Evolutionary conservation across 2,113 vertebrate species (phyloP), one percentile per base, ranked within the genome.

Genomic region (Coptodon bakossiorum): DNA sequence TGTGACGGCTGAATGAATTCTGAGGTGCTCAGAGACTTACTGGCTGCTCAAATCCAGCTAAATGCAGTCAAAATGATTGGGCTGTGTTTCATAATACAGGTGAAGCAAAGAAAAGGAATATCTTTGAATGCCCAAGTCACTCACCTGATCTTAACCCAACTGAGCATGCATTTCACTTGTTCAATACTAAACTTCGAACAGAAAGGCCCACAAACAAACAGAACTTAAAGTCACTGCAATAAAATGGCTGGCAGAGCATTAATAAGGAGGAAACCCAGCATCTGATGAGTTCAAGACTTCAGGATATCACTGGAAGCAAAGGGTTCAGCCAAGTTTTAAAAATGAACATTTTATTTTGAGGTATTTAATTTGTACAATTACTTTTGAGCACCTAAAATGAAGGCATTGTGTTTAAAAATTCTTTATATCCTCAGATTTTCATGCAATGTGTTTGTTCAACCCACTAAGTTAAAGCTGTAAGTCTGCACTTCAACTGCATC

Each of bases 141-240:
- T 61, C 57, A 61, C 57, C 57, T 61, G 14, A 61, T 61, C 57
- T 61, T 10, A 61, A 31, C 57, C 57, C 3, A 1, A 9, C 14
- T 61, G 27, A 59, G 56, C 56, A 59, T 17, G 27, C 13, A 17
- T 61, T 61, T 61, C 57, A 17, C 27, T 61, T 1, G 57, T 61
- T 61, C 27, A 31, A 1, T 17, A 1, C 0, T 61, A 61, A 34
- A 61, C 5, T 10, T 61, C 0, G 1, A 31, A 10, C 29, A 34
- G 57, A 61, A 61, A 61, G 57, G 3, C 57, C 29, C 57, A 61
- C 29, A 34, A 34, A 34, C 27, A 31, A 61, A 61, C 57, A 34
- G 29, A 19, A 0, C 29, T 0, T 27, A 59, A 61, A 61, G 57
- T 31, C 0, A 34, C 57, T 17, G 57, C 29, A 34, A 16, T 59